Base-by-base conservation (phyloP, 2,888 invertebrate species). In the Loripinus fragilis region DNA sequence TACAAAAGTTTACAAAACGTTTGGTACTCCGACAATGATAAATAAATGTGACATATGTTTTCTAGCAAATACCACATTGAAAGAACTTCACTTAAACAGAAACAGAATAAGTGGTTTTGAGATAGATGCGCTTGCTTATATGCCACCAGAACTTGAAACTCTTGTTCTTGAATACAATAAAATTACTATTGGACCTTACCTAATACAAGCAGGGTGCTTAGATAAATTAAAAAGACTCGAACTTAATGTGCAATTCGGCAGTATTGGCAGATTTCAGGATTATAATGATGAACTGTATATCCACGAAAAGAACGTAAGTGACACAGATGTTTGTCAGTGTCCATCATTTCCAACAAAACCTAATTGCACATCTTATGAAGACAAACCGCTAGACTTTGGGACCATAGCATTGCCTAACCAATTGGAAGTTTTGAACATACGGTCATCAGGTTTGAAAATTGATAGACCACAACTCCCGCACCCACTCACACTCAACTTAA, bases 111-210 rank as follows among this genome's bases (percentile, higher is more conserved):
- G 52, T 33, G 23, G 69, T 10, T 2, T 82, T 12, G 79, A 79
- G 38, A 64, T 64, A 35, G 79, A 82, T 60, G 42, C 67, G 0
- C 0, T 50, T 12, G 38, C 74, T 12, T 30, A 76, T n/a, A 20
- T 77, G 2, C 79, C 82, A 12, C 41, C 69, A 20, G 30, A 48
- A 10, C 33, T 82, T 10, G 45, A 74, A 42, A 60, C 69, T 28
- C 1, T 79, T 8, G 55, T 65, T 17, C 8, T 66, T 5, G 68
- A 79, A 20, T 74, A 77, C 48, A 82, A 82, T 23, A 68, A 71
- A 10, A 72, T 82, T 33, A 74, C 69, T 20, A 79, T 79, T 33
- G 79, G 77, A 2, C 74, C 69, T 35, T 82, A 82, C 28, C 30
- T 79, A 28, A 23, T 72, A 3, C 82, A 79, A 60, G 0, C 72